Evolutionary conservation across 1,140 invertebrate genomes (phyloP).

Genomic region (Asobara japonica): DNA sequence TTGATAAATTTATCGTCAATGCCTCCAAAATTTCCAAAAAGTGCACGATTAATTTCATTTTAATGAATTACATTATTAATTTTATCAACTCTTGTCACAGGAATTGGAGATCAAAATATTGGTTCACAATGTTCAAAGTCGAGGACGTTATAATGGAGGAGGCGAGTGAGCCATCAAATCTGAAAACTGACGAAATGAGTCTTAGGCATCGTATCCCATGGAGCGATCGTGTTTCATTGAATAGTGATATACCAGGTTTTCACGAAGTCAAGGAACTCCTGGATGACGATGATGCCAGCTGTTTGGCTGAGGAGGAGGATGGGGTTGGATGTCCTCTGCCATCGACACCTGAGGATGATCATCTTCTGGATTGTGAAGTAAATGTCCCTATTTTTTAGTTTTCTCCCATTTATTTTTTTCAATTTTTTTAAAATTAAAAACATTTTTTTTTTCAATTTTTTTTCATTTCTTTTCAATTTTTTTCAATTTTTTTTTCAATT

Average conservation of each 20-base stretch:
- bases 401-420: constrained; percentile 23
- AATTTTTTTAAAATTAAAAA: no score
- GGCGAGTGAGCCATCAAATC: constrained; percentile 34
- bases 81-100: not conserved
- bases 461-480: no score
- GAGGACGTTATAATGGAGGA: constrained; percentile 51
- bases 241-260: constrained; percentile 59
- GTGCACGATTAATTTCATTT: not conserved
- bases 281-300: constrained; percentile 70
- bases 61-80: not conserved
- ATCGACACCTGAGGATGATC: constrained; percentile 87
- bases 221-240: constrained; percentile 57
- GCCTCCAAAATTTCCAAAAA: no score
- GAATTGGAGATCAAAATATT: not conserved
- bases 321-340: constrained; percentile 83
- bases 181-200: constrained; percentile 34
- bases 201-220: constrained; percentile 62
- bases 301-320: constrained; percentile 78
- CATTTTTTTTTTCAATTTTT: no score
- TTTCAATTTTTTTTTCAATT: constrained; percentile 21
- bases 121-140: constrained; percentile 44
- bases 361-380: constrained; percentile 81
- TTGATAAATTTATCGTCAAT: no score
- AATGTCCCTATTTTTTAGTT: constrained; percentile 26
- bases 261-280: constrained; percentile 67